Conservation (phyloP, 1,140 invertebrate genomes). For the Nephotettix cincticeps region DNA sequence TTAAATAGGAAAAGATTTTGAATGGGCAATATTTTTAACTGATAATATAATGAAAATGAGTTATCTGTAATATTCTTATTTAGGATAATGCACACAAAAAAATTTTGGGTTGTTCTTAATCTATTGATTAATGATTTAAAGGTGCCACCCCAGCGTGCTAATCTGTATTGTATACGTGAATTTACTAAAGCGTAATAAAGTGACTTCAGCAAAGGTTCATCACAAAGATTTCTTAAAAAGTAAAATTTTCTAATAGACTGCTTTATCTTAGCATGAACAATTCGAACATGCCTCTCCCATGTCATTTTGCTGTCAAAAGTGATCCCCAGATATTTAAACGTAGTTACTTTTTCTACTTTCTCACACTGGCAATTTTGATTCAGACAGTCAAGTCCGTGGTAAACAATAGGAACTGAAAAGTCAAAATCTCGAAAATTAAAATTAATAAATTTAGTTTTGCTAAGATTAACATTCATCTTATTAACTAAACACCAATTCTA, state of each 20-base stretch:
- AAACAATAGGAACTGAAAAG: neutral
- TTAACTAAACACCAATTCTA: neutral
- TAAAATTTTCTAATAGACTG: neutral
- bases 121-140: neutral
- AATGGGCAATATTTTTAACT: neutral
- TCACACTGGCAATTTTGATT: neutral
- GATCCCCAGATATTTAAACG: neutral
- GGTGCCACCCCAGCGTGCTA: neutral
- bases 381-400: neutral
- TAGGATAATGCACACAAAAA: neutral
- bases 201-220: neutral
- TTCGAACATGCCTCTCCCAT: neutral
- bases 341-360: neutral
- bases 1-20: neutral
- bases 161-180: neutral
- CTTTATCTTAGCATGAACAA: neutral
- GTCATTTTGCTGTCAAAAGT: neutral
- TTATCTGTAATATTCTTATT: neutral
- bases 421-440: neutral
- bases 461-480: conserved; percentile 14
- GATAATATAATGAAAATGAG: neutral
- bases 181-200: neutral
- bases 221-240: conserved; percentile 1
- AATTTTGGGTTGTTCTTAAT: neutral
- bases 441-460: conserved; percentile 18